phyloP scores from a whole-genome alignment of 2,888 invertebrate species.

The Drosophila peninsularis region DNA sequence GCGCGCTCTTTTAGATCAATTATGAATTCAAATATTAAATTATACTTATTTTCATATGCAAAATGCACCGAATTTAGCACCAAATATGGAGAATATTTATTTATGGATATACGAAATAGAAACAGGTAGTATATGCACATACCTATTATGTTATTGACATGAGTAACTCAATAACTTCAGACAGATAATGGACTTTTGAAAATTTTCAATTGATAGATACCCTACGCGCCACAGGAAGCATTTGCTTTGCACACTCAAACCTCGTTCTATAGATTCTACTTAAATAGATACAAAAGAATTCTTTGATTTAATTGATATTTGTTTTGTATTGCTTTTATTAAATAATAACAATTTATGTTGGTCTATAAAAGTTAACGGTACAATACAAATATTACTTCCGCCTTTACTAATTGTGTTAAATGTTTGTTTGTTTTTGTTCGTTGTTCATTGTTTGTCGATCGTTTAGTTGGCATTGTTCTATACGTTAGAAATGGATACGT shows the following conservation, averaged over 20 bases:
- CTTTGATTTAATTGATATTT: neutral
- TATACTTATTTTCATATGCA: too few relatives aligned
- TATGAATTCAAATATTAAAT: too few relatives aligned
- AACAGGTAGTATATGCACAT: too few relatives aligned
- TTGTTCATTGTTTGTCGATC: conserved; percentile 11
- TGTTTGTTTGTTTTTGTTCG: conserved; percentile 13
- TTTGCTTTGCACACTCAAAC: neutral
- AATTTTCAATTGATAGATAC: too few relatives aligned
- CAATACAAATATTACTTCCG: conserved; percentile 47
- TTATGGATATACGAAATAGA: too few relatives aligned
- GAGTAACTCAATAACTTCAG: too few relatives aligned
- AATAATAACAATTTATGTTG: neutral
- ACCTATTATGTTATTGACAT: too few relatives aligned
- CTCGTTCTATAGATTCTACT: neutral
- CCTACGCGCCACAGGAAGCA: neutral
- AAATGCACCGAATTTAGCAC: too few relatives aligned
- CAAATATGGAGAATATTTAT: too few relatives aligned
- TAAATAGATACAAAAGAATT: neutral
- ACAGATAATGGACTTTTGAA: too few relatives aligned
- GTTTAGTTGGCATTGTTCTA: conserved; percentile 55
- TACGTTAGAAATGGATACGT: conserved; percentile 28
- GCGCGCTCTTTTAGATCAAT: neutral
- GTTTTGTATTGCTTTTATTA: neutral
- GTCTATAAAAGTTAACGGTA: conserved; percentile 3
- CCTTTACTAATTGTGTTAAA: conserved; percentile 9